Base-by-base conservation (phyloP, 2,113 vertebrate genomes). In the Platichthys stellatus region DNA sequence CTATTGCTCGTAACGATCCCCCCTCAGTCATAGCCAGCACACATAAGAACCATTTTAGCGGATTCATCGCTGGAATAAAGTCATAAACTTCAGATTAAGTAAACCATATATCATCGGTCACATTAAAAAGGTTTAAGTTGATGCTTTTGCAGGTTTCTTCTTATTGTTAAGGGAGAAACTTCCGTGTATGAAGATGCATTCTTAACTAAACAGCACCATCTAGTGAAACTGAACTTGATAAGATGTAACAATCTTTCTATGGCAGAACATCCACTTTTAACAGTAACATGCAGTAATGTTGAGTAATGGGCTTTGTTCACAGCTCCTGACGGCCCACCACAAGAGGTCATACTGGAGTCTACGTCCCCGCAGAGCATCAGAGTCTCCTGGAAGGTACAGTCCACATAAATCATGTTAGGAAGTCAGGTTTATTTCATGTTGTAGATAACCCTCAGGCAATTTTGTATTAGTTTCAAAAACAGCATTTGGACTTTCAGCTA, bases 311-410 rank as follows among this genome's bases (percentile, higher is more conserved):
- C 86, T 47, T 93, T 35, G 82, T 75, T 86, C 87, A 47, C 26
- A 99, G 98, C 98, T 86, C 98, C 98, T 59, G 98, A 99, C 9
- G 98, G 98, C 3, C 96, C 98, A 28, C 98, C 98, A 66, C 97
- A 98, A 90, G 98, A 99, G 69, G 98, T 99, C 24, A 94, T 95
- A 43, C 95, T 99, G 72, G 97, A 99, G 81, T 95, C 98, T 21
- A 95, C 97, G n/a, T 99, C 98, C 13, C 99, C 98, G 26, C 98
- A 99, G 89, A 97, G 96, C 93, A 98, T 99, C 94, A 95, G 96
- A 91, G 97, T 99, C 76, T 97, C 97, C 78, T 99, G 98, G 98
- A 99, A 98, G 97, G 98, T 99, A 95, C 45, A 35, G 51, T 72
- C 21, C 26, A 72, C 28, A 1, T 3, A 45, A 28, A 14, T 51